A percentile compares a stretch with the other conserved stretches of the same genome.
Conservation (phyloP, 2,888 invertebrate species). For the Phyllotreta cruciferae region DNA sequence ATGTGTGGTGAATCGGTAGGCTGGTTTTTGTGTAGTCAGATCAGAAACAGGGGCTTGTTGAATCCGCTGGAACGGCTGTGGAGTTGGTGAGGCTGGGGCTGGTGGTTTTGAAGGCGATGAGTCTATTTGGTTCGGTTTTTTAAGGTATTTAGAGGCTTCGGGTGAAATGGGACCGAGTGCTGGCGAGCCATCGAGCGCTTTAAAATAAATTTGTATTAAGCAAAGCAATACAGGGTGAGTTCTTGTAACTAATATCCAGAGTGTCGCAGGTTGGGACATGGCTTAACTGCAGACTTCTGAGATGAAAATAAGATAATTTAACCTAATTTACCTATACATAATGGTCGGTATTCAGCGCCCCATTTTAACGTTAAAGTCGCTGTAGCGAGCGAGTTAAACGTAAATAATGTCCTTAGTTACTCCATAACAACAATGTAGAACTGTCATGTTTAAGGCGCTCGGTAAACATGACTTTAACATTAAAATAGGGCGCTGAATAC, state of each 20-base stretch:
- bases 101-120: constrained; percentile 15
- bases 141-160: constrained; percentile 44
- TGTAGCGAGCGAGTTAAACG: too few relatives aligned
- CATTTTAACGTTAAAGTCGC: too few relatives aligned
- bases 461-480: too few relatives aligned
- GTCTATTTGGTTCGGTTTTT: constrained; percentile 29
- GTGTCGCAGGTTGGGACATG: too few relatives aligned
- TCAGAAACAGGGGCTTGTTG: constrained; percentile 30
- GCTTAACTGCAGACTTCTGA: too few relatives aligned
- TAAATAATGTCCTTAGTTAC: too few relatives aligned
- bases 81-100: background rate
- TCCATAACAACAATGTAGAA: too few relatives aligned
- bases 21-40: constrained; percentile 41
- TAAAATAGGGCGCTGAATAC: too few relatives aligned
- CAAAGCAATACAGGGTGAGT: constrained; percentile 3
- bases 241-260: background rate
- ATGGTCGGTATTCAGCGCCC: too few relatives aligned
- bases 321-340: too few relatives aligned
- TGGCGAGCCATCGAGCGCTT: constrained; percentile 54
- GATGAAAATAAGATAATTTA: too few relatives aligned
- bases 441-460: too few relatives aligned
- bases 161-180: constrained; percentile 47
- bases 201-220: constrained; percentile 26
- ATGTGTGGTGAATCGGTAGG: constrained; percentile 52
- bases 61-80: constrained; percentile 24